A percentile compares a stretch with the other conserved stretches of the same genome.
Conservation (phyloP, 1,140 invertebrate genomes). For the Brachionus paranguensis region DNA sequence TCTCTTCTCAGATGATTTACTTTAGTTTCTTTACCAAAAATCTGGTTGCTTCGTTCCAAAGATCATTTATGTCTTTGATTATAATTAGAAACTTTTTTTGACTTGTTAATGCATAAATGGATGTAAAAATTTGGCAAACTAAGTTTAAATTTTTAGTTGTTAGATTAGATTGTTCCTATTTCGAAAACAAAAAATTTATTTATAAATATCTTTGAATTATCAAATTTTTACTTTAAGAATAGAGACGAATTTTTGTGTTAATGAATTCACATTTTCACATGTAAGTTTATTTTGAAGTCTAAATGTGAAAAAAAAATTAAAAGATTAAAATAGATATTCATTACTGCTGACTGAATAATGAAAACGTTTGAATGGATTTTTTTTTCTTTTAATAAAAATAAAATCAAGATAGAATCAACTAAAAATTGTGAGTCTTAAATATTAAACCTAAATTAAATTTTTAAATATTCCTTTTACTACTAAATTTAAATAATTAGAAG, state of each 20-base stretch:
- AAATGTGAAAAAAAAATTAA: neutral
- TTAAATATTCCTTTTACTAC: too few species aligned
- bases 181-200: neutral
- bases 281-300: neutral
- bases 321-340: too few species aligned
- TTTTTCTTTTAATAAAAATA: too few species aligned
- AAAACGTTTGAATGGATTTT: too few species aligned
- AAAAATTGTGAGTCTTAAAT: too few species aligned
- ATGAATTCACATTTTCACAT: neutral
- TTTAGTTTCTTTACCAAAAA: neutral
- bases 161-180: neutral
- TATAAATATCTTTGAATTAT: neutral
- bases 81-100: neutral
- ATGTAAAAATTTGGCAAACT: neutral
- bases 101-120: neutral
- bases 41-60: neutral
- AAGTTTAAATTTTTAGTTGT: neutral
- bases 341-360: too few species aligned
- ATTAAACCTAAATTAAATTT: too few species aligned
- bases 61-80: neutral
- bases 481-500: too few species aligned
- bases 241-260: neutral
- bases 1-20: neutral
- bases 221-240: neutral
- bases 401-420: too few species aligned